Base-by-base conservation (phyloP, 1,140 invertebrate species). In the Neoseiulus cucumeris region DNA sequence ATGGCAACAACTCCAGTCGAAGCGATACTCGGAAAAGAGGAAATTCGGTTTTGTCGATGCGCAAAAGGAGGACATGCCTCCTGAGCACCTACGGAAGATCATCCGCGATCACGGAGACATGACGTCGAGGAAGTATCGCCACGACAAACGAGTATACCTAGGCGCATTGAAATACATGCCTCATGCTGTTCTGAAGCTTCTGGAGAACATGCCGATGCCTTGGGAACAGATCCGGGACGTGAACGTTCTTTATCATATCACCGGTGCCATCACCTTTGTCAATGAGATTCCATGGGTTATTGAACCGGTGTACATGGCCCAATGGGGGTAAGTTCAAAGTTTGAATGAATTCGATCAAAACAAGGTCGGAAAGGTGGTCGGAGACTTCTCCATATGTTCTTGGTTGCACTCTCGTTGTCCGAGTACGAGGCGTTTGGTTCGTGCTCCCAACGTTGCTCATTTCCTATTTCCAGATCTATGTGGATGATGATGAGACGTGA, bases 401-500 rank as follows among this genome's bases (percentile, higher is more conserved):
- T 14, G 39, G 7, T 44, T n/a, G n/a, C 41, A 42, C 51, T 59
- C 0, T 65, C 1, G 0, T 6, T 0, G 70, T 44, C 44, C 64
- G 28, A 30, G 22, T 39, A 39, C 33, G 33, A 6, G 4, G 9
- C 9, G 4, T 9, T 39, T 55, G 4, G 59, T 65, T 7, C 44
- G 81, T 82, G 82, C 77, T 80, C 80, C 80, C 78, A 28, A 59
- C 5, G 47, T 66, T 22, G 65, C 14, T 25, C 1, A 25, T 2
- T 17, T 59, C 22, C 17, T 68, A 25, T 69, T 74, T 74, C 47
- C 69, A 87, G 88, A 55, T 94, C 95, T 5, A 99, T 99, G 94
- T 99, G 96, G 96, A 97, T 99, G 69, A 98, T 98, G 91, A 98
- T 99, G 94, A 80, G 96, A 70, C 81, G 96, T 70, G 96, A 99